Evolutionary conservation across 2,888 invertebrate genomes (phyloP).

Genomic region (Drosophila borealis): DNA sequence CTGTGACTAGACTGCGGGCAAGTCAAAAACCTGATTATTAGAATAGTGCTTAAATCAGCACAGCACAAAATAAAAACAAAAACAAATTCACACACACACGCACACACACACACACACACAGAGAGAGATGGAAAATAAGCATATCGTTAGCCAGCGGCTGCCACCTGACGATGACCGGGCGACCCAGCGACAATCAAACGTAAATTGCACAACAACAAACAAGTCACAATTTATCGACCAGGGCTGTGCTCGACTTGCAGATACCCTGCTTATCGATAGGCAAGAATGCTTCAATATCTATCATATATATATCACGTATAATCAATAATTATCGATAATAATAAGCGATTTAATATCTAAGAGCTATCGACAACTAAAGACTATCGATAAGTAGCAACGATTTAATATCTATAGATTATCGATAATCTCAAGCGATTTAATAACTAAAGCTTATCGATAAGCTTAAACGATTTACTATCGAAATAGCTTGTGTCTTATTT

Average conservation of each 20-base stretch:
- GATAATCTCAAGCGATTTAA: no score
- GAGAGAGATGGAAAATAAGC: slow-evolving; percentile 22
- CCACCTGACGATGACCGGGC: slow-evolving; percentile 57
- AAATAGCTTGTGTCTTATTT: no score
- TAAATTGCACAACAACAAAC: slow-evolving; percentile 60
- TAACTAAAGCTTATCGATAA: no score
- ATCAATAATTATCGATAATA: no score
- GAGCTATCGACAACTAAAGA: no score
- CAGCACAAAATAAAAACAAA: slow-evolving; percentile 17
- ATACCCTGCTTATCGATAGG: no score
- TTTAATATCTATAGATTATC: neutral
- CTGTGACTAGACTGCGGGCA: slow-evolving; percentile 32
- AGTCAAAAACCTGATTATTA: slow-evolving; percentile 68
- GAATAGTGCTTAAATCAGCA: slow-evolving; percentile 56
- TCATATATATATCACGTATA: no score
- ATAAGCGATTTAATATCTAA: no score
- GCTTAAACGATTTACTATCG: no score
- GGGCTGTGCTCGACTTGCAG: no score
- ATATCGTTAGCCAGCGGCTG: slow-evolving; percentile 44
- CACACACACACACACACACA: slow-evolving; percentile 1
- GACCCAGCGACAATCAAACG: slow-evolving; percentile 51
- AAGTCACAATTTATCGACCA: neutral
- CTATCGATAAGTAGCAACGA: neutral
- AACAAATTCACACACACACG: slow-evolving; percentile 24
- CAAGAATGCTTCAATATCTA: no score